Evolutionary conservation across 2,888 invertebrate genomes (phyloP).

Genomic region (Cacoxenus indagator): DNA sequence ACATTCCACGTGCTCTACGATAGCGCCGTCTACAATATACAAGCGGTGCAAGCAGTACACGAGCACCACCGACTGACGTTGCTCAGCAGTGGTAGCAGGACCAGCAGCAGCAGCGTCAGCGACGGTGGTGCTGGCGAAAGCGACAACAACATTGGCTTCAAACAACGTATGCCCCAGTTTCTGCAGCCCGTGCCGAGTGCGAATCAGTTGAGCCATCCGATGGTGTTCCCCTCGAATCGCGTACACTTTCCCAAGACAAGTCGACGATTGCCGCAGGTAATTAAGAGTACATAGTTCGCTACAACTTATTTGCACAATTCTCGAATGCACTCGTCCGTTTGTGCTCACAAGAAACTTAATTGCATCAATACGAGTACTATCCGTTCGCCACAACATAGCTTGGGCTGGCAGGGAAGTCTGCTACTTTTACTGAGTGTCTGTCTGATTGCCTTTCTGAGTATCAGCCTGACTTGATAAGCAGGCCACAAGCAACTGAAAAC

Average conservation of each 20-base stretch:
- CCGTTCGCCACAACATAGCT: no score
- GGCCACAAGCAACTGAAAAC: slow-evolving; percentile 30
- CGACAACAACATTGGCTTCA: slow-evolving; percentile 40
- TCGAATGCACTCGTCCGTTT: background rate
- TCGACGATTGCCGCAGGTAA: slow-evolving; percentile 76
- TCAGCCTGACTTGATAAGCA: background rate
- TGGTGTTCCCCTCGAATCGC: slow-evolving; percentile 71
- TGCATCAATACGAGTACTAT: background rate
- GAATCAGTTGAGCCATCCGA: slow-evolving; percentile 69
- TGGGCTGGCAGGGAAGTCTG: no score
- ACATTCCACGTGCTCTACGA: slow-evolving; percentile 89
- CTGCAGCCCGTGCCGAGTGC: slow-evolving; percentile 57
- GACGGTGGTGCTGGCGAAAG: background rate
- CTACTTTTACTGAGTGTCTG: background rate
- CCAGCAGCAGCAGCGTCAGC: slow-evolving; percentile 7
- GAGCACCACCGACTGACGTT: slow-evolving; percentile 72
- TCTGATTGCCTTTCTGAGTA: background rate
- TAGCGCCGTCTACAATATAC: slow-evolving; percentile 85
- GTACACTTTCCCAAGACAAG: slow-evolving; percentile 77
- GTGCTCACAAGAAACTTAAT: background rate
- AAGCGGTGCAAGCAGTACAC: slow-evolving; percentile 76
- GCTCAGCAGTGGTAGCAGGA: slow-evolving; percentile 39
- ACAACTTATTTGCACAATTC: slow-evolving; percentile 11
- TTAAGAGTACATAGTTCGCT: slow-evolving; percentile 24
- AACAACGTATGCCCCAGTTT: slow-evolving; percentile 64